Percentiles rank a stretch among this genome's conserved stretches.
These are phyloP conservation scores for Empidonax alnorum DNA, from an alignment of 2,113 vertebrate genomes.

Conservation along the genomic window DNA sequence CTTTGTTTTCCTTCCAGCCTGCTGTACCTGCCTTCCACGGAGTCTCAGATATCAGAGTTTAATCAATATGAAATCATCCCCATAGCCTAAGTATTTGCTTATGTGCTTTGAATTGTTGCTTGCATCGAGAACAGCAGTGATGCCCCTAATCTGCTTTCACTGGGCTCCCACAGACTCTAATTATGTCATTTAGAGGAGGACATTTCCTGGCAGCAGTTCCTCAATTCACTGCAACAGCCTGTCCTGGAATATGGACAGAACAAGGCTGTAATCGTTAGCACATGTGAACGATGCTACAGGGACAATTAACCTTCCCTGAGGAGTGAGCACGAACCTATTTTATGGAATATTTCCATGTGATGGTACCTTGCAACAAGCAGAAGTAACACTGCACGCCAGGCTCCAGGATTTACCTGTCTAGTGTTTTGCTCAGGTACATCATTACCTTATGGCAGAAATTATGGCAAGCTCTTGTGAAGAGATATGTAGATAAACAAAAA, in stretches of 20 bases:
- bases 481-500: neutral
- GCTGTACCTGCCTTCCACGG: conserved; percentile 50
- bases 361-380: conserved; percentile 56
- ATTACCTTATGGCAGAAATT: neutral
- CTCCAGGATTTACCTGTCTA: conserved; percentile 23
- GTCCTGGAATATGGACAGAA: conserved; percentile 62
- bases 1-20: conserved; percentile 43
- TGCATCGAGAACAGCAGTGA: conserved; percentile 58
- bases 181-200: conserved; percentile 77
- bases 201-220: conserved; percentile 79
- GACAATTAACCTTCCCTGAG: conserved; percentile 35
- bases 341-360: conserved; percentile 62
- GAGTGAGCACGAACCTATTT: conserved; percentile 48
- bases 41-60: conserved; percentile 66
- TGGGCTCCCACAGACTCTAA: conserved; percentile 69
- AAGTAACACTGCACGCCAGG: conserved; percentile 27
- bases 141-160: conserved; percentile 72
- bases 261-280: conserved; percentile 79
- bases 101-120: conserved; percentile 74
- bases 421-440: neutral
- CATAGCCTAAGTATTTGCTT: conserved; percentile 73
- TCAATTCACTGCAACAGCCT: conserved; percentile 61
- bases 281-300: conserved; percentile 63
- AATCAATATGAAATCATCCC: conserved; percentile 70
- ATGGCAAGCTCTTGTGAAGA: neutral